Percentiles rank a stretch among this genome's conserved stretches.
These are phyloP conservation scores for Calidris pugnax DNA, from an alignment of 2,113 vertebrate species.

Conservation along the genomic window DNA sequence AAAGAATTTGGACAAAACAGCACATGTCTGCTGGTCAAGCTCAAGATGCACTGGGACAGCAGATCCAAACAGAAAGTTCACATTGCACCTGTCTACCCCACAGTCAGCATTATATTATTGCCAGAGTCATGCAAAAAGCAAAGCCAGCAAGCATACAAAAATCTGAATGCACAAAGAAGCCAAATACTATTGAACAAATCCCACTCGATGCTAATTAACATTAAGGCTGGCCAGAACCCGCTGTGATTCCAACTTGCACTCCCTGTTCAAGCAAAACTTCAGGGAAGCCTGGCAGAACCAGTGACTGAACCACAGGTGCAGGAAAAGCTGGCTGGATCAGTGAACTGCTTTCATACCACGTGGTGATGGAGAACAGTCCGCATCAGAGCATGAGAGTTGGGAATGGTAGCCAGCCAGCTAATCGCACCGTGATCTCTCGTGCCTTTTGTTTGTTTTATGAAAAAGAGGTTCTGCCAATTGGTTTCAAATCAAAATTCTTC, in stretches of 20 bases:
- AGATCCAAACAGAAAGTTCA: not conserved
- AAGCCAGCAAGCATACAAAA: not conserved
- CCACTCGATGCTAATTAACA: not conserved
- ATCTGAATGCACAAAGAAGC: not conserved
- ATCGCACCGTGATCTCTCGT: not conserved
- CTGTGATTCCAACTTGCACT: not conserved
- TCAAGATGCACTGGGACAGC: not conserved
- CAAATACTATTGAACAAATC: conserved; percentile 2
- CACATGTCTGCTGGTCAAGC: not conserved
- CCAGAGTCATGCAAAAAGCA: not conserved
- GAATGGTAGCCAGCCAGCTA: not conserved
- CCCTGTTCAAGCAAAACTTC: not conserved
- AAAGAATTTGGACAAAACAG: not conserved
- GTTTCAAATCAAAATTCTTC: not conserved
- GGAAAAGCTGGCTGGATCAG: not conserved
- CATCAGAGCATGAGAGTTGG: not conserved
- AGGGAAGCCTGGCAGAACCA: conserved; percentile 7
- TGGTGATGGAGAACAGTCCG: not conserved
- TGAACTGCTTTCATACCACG: not conserved
- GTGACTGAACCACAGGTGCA: not conserved
- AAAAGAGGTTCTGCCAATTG: not conserved
- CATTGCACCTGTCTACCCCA: not conserved
- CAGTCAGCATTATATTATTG: not conserved
- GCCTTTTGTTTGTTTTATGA: not conserved
- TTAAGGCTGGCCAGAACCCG: conserved; percentile 7